Base-by-base conservation (phyloP, 2,888 invertebrate species). In the Lydus trimaculatus region DNA sequence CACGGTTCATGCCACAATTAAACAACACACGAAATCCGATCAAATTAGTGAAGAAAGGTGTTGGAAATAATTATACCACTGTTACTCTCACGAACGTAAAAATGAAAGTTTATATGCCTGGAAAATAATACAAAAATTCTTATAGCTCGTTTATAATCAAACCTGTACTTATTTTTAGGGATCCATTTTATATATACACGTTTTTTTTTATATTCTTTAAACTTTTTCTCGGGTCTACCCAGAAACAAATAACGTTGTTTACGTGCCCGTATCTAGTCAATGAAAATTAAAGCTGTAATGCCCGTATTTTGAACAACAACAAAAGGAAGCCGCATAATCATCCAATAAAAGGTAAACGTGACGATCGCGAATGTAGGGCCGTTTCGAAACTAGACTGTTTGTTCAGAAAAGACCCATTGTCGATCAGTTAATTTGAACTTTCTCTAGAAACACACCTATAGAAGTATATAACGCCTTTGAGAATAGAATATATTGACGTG, bases 281-380 rank as follows among this genome's bases (percentile, higher is more conserved):
- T 72, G 64, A 67, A 73, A 71, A 75, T 76, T 75, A 76, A 75
- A 74, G 61, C 28, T 72, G 69, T 73, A 72, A 73, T 69, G 64
- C 60, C 64, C 66, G 48, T 20, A 65, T 62, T 69, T 71, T 65
- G 58, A 61, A 68, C 69, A 69, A 72, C 66, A 71, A 69, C 65
- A 72, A 70, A 72, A 68, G 59, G 68, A 65, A 67, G 52, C 63
- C 48, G 70, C 61, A 65, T 70, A 67, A 70, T 70, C 64, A 63
- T 23, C 64, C 61, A 65, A 66, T 70, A 70, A 67, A 70, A 64
- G 59, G 58, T 58, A 62, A 67, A 70, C 70, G 70, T 70, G 70
- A 67, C 31, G 17, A 28, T 28, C 60, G 20, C 31, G 33, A 60
- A 28, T 15, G 17, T 20, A 11, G 31, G 58, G 9, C 13, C 33